These are phyloP conservation scores for Sorex maritimensis DNA, from an alignment of 2,797 vertebrate species.

Conservation along the genomic window DNA sequence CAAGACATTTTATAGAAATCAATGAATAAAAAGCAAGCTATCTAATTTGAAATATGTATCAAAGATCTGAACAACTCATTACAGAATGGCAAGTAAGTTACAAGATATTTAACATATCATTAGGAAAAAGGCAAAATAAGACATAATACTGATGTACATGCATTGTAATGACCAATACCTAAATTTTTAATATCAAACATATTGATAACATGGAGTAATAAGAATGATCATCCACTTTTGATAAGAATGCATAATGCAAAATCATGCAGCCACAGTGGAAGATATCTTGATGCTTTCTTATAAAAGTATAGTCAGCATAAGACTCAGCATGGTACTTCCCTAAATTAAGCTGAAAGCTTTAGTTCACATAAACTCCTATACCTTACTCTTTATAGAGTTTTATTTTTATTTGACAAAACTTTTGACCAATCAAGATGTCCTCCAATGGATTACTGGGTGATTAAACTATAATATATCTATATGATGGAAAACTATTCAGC, in stretches of 20 bases:
- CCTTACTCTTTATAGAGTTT: background rate
- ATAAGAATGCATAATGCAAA: background rate
- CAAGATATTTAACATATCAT: background rate
- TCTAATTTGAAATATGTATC: background rate
- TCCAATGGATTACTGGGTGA: background rate
- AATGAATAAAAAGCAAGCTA: background rate
- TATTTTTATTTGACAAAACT: conserved; percentile 15
- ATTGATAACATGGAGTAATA: background rate
- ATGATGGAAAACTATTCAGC: background rate
- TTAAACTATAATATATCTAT: background rate
- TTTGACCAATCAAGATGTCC: background rate
- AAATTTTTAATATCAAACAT: background rate
- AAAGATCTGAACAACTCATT: background rate
- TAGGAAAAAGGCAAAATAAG: conserved; percentile 34
- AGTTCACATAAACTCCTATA: background rate
- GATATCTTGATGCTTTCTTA: background rate
- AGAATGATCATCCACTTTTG: background rate
- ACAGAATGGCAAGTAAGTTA: background rate
- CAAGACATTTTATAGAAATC: conserved; percentile 10
- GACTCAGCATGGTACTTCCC: background rate
- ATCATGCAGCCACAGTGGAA: background rate
- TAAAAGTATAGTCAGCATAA: background rate
- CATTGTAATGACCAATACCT: background rate
- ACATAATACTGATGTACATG: background rate
- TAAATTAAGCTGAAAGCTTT: conserved; percentile 25